These are phyloP conservation scores for Gallinago undulata DNA, from an alignment of 2,113 vertebrate species.

Conservation along the genomic window DNA sequence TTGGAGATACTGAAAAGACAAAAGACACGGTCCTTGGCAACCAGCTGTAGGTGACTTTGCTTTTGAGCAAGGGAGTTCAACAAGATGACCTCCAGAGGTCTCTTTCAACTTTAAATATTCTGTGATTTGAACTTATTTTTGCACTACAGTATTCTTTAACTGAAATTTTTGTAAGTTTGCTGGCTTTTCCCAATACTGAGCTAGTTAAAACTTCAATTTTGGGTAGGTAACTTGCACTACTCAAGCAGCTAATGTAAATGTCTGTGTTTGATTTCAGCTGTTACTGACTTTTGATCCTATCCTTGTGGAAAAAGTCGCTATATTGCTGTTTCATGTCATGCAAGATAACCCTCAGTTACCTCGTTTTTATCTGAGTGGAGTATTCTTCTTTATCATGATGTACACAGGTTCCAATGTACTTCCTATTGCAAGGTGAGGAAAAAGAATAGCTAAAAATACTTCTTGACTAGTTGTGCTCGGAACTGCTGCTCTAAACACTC, in stretches of 20 bases:
- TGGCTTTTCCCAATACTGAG: not conserved
- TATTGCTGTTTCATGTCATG: conserved; percentile 89
- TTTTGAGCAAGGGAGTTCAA: not conserved
- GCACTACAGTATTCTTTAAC: not conserved
- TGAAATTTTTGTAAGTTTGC: not conserved
- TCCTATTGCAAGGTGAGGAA: conserved; percentile 91
- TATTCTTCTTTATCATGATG: conserved; percentile 99
- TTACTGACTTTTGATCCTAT: conserved; percentile 98
- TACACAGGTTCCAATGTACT: conserved; percentile 99
- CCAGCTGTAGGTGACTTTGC: not conserved
- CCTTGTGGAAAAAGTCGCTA: conserved; percentile 96
- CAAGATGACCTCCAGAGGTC: not conserved
- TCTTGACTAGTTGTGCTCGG: not conserved
- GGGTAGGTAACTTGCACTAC: not conserved
- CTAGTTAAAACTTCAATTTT: not conserved
- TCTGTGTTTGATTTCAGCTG: conserved; percentile 77
- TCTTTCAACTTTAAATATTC: not conserved
- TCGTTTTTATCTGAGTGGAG: conserved; percentile 93
- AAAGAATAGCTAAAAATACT: not conserved
- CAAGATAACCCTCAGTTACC: conserved; percentile 98
- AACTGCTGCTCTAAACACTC: not conserved
- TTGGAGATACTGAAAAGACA: not conserved
- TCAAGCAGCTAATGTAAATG: not conserved
- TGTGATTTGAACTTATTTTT: not conserved
- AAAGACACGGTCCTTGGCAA: not conserved